Conservation (phyloP, 1,140 invertebrate species). For the Brachionus paranguensis region DNA sequence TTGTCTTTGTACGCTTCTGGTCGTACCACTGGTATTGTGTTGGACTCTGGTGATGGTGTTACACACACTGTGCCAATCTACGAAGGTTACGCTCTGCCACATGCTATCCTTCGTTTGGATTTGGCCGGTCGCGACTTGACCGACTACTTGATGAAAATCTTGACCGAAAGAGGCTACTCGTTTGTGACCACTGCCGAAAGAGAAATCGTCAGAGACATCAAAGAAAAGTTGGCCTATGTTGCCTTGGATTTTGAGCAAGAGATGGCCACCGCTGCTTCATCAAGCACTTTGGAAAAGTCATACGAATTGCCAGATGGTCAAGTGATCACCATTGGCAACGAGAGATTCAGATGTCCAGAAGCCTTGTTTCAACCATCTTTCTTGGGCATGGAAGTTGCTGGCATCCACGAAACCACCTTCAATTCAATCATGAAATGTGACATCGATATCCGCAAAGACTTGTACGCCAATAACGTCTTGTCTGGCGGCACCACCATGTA, state of each 20-base stretch:
- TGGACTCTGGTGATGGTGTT: neutral
- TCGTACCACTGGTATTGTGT: neutral
- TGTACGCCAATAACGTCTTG: conserved; percentile 85
- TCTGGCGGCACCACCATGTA: conserved; percentile 96
- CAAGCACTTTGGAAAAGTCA: conserved; percentile 52
- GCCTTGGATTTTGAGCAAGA: conserved; percentile 76
- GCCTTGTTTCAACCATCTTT: conserved; percentile 91
- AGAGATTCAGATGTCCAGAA: conserved; percentile 69
- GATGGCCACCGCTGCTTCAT: conserved; percentile 77
- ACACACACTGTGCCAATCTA: neutral
- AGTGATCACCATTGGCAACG: conserved; percentile 52
- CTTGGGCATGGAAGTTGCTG: conserved; percentile 85
- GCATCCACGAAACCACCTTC: conserved; percentile 89
- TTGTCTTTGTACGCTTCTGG: neutral
- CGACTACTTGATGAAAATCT: conserved; percentile 84
- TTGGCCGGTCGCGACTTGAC: conserved; percentile 80
- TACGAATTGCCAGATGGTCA: conserved; percentile 57
- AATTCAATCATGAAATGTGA: conserved; percentile 71
- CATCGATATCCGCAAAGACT: conserved; percentile 79
- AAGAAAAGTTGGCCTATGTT: conserved; percentile 84
- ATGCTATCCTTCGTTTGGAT: conserved; percentile 78
- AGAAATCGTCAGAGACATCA: conserved; percentile 52
- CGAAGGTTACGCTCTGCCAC: conserved; percentile 61
- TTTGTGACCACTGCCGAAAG: conserved; percentile 71
- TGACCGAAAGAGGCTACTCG: conserved; percentile 88